Base-by-base conservation (phyloP, 2,888 invertebrate species). In the Rugalucina vietnamica region DNA sequence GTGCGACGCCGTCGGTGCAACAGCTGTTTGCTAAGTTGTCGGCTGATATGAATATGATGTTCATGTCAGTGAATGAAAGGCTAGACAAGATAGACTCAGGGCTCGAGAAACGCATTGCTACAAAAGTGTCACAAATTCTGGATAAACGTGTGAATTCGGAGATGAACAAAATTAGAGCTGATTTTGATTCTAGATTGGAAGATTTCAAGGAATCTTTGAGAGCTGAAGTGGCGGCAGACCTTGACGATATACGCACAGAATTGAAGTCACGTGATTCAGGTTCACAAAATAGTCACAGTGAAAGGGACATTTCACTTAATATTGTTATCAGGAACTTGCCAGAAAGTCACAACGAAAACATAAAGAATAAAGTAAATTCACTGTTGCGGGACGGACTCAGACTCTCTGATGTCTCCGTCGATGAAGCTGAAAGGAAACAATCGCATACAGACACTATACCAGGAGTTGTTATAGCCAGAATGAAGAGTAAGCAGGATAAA, bases 21-120 rank as follows among this genome's bases (percentile, higher is more conserved):
- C 65, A 76, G 75, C 5, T 76, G 39, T 76, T 76, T 39, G 76
- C 65, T 43, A 76, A 69, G 8, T 24, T 76, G 39, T 69, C 76
- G 5, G 76, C 76, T 36, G 76, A 76, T 36, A 39, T 69, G 1
- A 76, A 69, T n/a, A 76, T 76, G 76, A 69, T 76, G 69, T 76
- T 37, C 32, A 43, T 76, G 76, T 76, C 76, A 32, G 32, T 69
- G 1, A 76, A 76, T n/a, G 43, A 76, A 32, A 43, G 73, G n/a
- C 49, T 73, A 27, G 73, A 43, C 43, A 50, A 73, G 12, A 18
- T 73, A 14, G 12, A 49, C 18, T 73, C 73, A 10, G 14, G 49
- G 10, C n/a, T 73, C 24, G 73, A 73, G 27, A 14, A 12, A 65
- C 65, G 34, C 4, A 10, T 27, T n/a, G 29, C 65, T 34, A 57